These are phyloP conservation scores for Hymenopus coronatus DNA, from an alignment of 2,888 invertebrate species.

Conservation along the genomic window DNA sequence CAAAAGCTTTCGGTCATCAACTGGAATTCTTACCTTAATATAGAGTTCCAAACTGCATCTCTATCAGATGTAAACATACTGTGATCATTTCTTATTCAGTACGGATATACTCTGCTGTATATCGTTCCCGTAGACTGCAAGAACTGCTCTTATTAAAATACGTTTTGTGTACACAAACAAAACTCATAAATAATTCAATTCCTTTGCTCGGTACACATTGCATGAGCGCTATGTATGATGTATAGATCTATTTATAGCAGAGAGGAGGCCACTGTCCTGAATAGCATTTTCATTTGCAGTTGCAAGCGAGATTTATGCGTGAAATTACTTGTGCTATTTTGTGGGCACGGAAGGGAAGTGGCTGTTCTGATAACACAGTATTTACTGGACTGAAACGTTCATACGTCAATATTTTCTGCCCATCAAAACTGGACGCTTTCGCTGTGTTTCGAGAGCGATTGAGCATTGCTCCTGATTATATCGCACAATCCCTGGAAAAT, in stretches of 20 bases:
- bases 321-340: conserved; percentile 2
- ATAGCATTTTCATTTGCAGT: neutral
- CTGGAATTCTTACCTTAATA: too few species aligned
- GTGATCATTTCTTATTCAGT: too few species aligned
- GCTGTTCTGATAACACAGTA: neutral
- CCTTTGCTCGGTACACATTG: neutral
- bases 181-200: neutral
- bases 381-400: neutral
- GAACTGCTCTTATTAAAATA: neutral
- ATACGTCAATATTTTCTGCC: neutral
- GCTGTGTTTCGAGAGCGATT: neutral
- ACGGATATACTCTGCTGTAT: too few species aligned
- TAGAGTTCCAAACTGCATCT: too few species aligned
- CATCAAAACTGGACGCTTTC: neutral
- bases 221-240: neutral
- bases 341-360: neutral
- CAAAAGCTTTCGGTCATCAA: too few species aligned
- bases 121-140: too few species aligned
- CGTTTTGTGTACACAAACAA: neutral
- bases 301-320: neutral
- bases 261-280: neutral
- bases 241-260: neutral
- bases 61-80: too few species aligned
- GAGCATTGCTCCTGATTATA: neutral
- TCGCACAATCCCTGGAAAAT: neutral